A percentile compares a stretch with the other conserved stretches of the same genome.
phyloP scores from a whole-genome alignment of 2,113 vertebrate species.

The Daphoenositta chrysoptera region DNA sequence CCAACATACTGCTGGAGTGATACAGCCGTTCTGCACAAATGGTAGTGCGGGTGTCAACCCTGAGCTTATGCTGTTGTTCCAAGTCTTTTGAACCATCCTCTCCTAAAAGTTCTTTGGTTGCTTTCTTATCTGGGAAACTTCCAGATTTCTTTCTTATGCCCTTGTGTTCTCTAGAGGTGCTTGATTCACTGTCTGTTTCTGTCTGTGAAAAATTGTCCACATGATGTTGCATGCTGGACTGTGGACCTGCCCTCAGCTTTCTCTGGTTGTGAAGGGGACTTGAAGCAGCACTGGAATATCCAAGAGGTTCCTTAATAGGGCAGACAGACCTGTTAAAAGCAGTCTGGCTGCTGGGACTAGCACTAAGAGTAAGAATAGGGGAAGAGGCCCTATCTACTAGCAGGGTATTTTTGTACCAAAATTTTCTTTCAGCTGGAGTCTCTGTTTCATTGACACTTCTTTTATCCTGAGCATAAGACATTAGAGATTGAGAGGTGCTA shows the following conservation, averaged over 20 bases:
- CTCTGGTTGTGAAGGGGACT: not conserved
- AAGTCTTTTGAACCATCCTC: not conserved
- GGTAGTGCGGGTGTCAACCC: slow-evolving; percentile 11
- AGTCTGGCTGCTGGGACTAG: slow-evolving; percentile 40
- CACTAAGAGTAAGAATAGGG: slow-evolving; percentile 87
- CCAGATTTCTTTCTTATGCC: not conserved
- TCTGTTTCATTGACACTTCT: not conserved
- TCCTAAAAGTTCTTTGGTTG: not conserved
- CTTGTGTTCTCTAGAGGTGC: not conserved
- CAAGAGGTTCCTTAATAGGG: not conserved
- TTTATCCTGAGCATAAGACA: not conserved
- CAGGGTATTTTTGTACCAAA: not conserved
- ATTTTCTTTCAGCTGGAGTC: slow-evolving; percentile 31
- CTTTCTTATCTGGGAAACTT: not conserved
- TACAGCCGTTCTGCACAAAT: slow-evolving; percentile 26
- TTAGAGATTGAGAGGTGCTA: not conserved
- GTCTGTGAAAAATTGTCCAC: slow-evolving; percentile 56
- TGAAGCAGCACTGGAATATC: not conserved
- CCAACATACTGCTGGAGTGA: slow-evolving; percentile 59
- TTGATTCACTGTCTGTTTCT: slow-evolving; percentile 47
- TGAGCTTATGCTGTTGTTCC: not conserved
- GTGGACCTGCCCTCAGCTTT: not conserved
- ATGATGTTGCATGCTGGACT: not conserved
- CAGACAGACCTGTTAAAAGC: slow-evolving; percentile 10
- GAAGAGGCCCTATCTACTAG: slow-evolving; percentile 90